Evolutionary conservation across 2,888 invertebrate genomes (phyloP), one percentile per base, ranked within the genome.

Genomic region (Ligdia adustata): DNA sequence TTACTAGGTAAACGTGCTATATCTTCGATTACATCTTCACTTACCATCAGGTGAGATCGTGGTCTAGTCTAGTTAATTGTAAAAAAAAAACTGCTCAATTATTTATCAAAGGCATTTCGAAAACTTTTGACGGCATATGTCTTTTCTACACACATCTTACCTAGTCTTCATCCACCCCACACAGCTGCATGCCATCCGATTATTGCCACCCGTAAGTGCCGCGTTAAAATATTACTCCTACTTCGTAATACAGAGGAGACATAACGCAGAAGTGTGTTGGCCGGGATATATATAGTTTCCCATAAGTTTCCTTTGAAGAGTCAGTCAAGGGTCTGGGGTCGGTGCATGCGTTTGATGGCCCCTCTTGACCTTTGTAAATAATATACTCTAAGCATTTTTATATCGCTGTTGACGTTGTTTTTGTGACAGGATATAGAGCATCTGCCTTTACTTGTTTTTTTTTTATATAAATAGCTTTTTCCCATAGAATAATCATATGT

Each of bases 151-250:
- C 1, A 9, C 18, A 14, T 13, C 27, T 35, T 16, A 15, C 4
- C 15, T 69, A 68, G 18, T 77, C 76, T 77, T 31, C 68, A 67
- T 13, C 64, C 41, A 53, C 61, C 67, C 74, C 72, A 76, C 79
- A 75, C 82, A 77, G 84, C 82, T 82, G 79, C 70, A 73, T 82
- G 79, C 77, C 82, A 81, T 84, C 76, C 78, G 81, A 82, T 79
- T 85, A 85, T 81, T 73, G 75, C 75, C 67, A 66, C 68, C 66
- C 70, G 67, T 75, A 74, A 82, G 82, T 81, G 81, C 71, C 69
- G 66, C 69, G 75, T 72, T 84, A 81, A 86, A 86, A 83, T 87
- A 87, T 85, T 72, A 75, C 79, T 70, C 53, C 28, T 13, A 14
- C 14, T 4, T 35, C 16, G 5, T 16, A 4, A 3, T 16, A 16